Conservation (phyloP, 64 coral and sea anemone species). For the Stylophora pistillata region DNA sequence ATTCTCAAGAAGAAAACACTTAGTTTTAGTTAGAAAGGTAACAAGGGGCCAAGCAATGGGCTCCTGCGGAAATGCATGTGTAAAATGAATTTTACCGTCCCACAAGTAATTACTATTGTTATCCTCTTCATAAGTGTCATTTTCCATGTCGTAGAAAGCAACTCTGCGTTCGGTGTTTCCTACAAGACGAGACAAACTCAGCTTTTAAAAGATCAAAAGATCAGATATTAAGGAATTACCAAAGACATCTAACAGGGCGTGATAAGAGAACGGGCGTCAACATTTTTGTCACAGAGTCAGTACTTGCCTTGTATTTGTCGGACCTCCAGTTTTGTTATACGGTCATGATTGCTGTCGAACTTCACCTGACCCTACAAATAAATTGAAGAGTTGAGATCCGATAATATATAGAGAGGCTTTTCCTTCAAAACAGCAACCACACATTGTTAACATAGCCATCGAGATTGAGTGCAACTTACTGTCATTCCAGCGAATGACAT, state of each 20-base stretch:
- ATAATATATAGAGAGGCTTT: no score
- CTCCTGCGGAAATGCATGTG: background rate
- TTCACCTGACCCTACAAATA: constrained; percentile 57
- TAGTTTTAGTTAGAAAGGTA: no score
- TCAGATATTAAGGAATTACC: background rate
- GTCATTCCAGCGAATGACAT: constrained; percentile 74
- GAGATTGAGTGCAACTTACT: constrained; percentile 10
- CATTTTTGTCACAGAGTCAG: background rate
- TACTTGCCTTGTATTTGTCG: constrained; percentile 68
- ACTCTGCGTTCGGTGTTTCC: constrained; percentile 56
- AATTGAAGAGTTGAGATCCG: no score
- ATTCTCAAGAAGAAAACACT: no score
- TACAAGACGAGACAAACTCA: background rate
- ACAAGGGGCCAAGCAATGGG: background rate
- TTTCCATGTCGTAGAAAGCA: constrained; percentile 69
- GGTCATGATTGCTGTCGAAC: constrained; percentile 61
- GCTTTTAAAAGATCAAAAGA: background rate
- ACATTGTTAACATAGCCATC: background rate
- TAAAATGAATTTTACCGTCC: constrained; percentile 20
- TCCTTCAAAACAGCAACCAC: no score
- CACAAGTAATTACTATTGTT: constrained; percentile 23
- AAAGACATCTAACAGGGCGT: background rate
- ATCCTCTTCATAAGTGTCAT: constrained; percentile 47
- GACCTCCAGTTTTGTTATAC: constrained; percentile 65
- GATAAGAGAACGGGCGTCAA: background rate